A percentile compares a stretch with the other conserved stretches of the same genome.
Evolutionary conservation across 2,797 vertebrate genomes (phyloP).

Genomic region (Pogonophryne albipinna): DNA sequence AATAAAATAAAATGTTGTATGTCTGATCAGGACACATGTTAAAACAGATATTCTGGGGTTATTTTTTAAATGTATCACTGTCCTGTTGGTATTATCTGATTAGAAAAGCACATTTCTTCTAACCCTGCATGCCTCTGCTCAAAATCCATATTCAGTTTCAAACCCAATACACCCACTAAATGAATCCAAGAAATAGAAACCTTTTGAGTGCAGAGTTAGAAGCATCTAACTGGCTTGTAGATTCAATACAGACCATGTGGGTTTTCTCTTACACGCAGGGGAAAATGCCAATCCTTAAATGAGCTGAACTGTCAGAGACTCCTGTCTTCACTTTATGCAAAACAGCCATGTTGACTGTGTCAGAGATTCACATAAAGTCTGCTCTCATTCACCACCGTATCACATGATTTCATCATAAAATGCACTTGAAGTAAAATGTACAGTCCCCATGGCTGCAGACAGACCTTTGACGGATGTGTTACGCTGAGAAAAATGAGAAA

Average conservation of each 20-base stretch:
- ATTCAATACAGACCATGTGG: slow-evolving; percentile 45
- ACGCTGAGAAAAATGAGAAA: slow-evolving; percentile 11
- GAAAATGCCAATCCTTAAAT: slow-evolving; percentile 47
- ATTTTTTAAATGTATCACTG: slow-evolving; percentile 25
- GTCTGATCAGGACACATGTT: background rate
- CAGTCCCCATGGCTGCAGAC: slow-evolving; percentile 5
- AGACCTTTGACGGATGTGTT: slow-evolving; percentile 29
- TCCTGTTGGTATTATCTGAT: slow-evolving; percentile 21
- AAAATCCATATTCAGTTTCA: slow-evolving; percentile 25
- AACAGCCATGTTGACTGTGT: slow-evolving; percentile 14
- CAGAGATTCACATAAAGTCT: slow-evolving; percentile 34
- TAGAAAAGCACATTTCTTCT: slow-evolving; percentile 28
- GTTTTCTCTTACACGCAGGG: slow-evolving; percentile 22
- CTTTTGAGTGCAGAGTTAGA: slow-evolving; percentile 48
- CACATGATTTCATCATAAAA: slow-evolving; percentile 9
- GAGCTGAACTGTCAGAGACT: slow-evolving; percentile 37
- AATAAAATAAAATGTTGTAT: background rate
- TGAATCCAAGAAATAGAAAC: slow-evolving; percentile 48
- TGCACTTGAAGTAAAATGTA: slow-evolving; percentile 15
- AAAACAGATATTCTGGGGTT: background rate
- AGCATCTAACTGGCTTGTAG: slow-evolving; percentile 22
- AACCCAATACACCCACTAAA: slow-evolving; percentile 32
- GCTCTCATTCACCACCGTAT: slow-evolving; percentile 27
- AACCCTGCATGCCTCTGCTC: background rate
- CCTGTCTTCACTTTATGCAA: slow-evolving; percentile 39